Percentiles rank a stretch among this genome's conserved stretches.
Evolutionary conservation across 2,888 invertebrate genomes (phyloP).

Genomic region (Melinaea marsaeus): DNA sequence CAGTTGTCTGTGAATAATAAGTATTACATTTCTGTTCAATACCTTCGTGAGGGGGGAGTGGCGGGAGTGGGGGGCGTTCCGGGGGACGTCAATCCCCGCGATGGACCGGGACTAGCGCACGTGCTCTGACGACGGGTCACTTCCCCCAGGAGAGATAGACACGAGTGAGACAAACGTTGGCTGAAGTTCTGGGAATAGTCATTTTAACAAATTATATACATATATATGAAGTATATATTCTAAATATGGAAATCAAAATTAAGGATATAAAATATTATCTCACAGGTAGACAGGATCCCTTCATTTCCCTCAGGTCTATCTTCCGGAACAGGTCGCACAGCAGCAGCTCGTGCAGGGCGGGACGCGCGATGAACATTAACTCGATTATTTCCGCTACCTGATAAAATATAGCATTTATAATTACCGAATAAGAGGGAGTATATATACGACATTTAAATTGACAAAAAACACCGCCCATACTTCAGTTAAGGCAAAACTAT

Average conservation of each 20-base stretch:
- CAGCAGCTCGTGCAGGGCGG: conserved; percentile 87
- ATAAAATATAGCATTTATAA: conserved; percentile 40
- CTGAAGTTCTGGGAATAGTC: conserved; percentile 63
- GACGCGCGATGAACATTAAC: conserved; percentile 86
- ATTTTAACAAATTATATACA: not conserved
- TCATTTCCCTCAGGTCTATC: conserved; percentile 92
- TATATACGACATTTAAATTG: too few relatives aligned
- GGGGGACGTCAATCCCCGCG: conserved; percentile 39
- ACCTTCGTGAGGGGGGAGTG: conserved; percentile 44
- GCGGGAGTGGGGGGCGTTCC: conserved; percentile 50
- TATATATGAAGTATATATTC: conserved; percentile 2
- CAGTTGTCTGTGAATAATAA: not conserved
- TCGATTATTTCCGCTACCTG: conserved; percentile 88
- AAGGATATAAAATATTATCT: conserved; percentile 36
- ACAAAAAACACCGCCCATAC: too few relatives aligned
- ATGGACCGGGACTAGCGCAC: conserved; percentile 35
- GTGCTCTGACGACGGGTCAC: conserved; percentile 59
- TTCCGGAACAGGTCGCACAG: conserved; percentile 91
- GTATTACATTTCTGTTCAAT: conserved; percentile 1
- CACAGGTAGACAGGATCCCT: conserved; percentile 88
- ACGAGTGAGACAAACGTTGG: conserved; percentile 69
- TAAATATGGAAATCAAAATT: not conserved
- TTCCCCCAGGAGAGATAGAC: conserved; percentile 66
- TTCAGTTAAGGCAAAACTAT: too few relatives aligned
- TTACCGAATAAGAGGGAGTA: too few relatives aligned